phyloP scores from a whole-genome alignment of 2,113 vertebrate species.

The Neomonachus schauinslandi region DNA sequence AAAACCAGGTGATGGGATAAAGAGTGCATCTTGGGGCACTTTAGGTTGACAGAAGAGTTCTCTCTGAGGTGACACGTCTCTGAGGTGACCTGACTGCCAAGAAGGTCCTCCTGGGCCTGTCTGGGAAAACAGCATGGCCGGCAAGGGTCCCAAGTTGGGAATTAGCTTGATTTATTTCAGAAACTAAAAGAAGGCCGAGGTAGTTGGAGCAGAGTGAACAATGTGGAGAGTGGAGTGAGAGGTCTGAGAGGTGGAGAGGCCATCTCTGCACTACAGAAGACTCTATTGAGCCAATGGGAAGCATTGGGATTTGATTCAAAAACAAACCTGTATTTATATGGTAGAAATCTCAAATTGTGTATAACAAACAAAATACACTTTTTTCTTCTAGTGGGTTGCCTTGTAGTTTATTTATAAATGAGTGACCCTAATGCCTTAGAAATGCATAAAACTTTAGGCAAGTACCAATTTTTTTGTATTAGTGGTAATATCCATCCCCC shows the following conservation, averaged over 20 bases:
- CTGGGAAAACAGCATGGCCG: not conserved
- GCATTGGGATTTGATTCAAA: not conserved
- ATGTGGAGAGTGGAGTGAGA: not conserved
- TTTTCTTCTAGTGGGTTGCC: not conserved
- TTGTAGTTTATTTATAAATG: slow-evolving; percentile 20
- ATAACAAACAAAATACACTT: not conserved
- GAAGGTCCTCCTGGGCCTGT: not conserved
- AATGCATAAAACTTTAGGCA: not conserved
- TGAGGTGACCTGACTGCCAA: not conserved
- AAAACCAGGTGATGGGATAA: not conserved
- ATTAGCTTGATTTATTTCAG: not conserved
- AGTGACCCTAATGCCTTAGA: not conserved
- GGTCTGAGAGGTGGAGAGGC: not conserved
- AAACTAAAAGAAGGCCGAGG: not conserved
- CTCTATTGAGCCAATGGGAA: not conserved
- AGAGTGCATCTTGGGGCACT: not conserved
- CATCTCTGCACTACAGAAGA: not conserved
- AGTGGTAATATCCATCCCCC: not conserved
- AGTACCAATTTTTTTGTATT: not conserved
- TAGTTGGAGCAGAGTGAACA: not conserved
- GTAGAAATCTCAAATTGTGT: not conserved
- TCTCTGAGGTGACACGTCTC: not conserved
- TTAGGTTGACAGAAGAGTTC: not conserved
- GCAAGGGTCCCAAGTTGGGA: not conserved
- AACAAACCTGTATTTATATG: not conserved